Evolutionary conservation across 1,140 invertebrate species (phyloP).

Genomic region (Teleogryllus occipitalis): DNA sequence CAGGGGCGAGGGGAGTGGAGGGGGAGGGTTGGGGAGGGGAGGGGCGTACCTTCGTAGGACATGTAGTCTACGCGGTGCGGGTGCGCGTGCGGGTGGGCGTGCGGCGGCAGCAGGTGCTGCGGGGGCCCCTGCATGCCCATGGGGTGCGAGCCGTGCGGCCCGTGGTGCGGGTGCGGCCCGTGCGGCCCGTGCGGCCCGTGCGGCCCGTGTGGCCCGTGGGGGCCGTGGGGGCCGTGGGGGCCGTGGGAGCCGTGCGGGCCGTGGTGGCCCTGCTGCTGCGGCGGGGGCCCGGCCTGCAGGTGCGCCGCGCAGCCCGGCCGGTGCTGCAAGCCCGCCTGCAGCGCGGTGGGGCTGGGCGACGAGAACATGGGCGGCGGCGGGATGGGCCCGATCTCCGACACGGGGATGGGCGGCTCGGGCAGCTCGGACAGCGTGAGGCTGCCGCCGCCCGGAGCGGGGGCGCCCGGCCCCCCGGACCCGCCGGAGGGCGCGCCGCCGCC

Average conservation of each 20-base stretch:
- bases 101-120: neutral
- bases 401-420: constrained; percentile 80
- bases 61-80: neutral
- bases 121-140: neutral
- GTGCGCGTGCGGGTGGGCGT: neutral
- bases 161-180: constrained; percentile 34
- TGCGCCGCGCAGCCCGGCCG: constrained; percentile 23
- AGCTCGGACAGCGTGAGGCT: constrained; percentile 68
- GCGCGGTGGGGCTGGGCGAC: constrained; percentile 68
- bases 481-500: constrained; percentile 15
- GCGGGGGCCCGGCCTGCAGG: constrained; percentile 23
- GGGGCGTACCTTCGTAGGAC: neutral
- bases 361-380: constrained; percentile 93
- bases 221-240: constrained; percentile 42
- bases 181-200: constrained; percentile 42
- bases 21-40: neutral
- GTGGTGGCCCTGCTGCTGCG: neutral
- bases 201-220: constrained; percentile 38
- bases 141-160: constrained; percentile 16
- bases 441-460: constrained; percentile 27
- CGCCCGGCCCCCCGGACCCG: constrained; percentile 29
- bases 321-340: constrained; percentile 40
- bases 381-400: constrained; percentile 89
- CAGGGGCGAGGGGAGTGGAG: too few relatives aligned
- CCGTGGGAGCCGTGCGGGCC: constrained; percentile 46